phyloP scores from a whole-genome alignment of 2,113 vertebrate species.

The Phasianus colchicus region DNA sequence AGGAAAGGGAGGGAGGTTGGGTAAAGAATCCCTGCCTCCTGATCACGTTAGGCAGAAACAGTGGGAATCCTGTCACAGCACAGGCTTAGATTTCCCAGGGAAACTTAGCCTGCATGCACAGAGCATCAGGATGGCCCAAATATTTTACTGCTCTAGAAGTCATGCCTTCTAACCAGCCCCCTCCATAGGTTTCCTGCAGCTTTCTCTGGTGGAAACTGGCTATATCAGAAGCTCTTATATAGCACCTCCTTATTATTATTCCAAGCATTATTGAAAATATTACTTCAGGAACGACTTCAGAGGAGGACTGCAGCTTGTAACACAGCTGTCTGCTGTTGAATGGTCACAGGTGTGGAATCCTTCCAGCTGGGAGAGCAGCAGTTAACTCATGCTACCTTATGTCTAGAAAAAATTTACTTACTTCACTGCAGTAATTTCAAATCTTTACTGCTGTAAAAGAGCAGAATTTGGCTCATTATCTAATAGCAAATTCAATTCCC shows the following conservation, averaged over 20 bases:
- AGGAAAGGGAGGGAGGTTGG: not conserved
- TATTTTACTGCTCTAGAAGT: not conserved
- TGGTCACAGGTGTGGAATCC: not conserved
- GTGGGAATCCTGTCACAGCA: not conserved
- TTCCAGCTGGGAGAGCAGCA: not conserved
- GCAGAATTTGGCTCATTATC: not conserved
- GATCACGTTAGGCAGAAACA: not conserved
- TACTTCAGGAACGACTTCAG: not conserved
- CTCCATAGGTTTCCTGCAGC: not conserved
- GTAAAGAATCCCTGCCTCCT: not conserved
- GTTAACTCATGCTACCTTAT: not conserved
- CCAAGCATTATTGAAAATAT: not conserved
- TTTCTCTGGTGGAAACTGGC: not conserved
- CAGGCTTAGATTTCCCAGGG: not conserved
- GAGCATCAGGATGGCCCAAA: not conserved
- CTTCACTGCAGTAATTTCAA: not conserved
- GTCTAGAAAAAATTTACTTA: not conserved
- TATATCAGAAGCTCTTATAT: not conserved
- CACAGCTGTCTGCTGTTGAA: rapidly evolving
- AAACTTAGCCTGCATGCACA: not conserved
- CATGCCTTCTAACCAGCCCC: not conserved
- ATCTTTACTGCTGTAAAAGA: not conserved
- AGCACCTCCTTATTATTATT: not conserved
- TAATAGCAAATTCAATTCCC: not conserved
- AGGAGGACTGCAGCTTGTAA: not conserved